These are phyloP conservation scores for Epizoanthus fatuus DNA, from an alignment of 92 coral and sea anemone species.

Conservation along the genomic window DNA sequence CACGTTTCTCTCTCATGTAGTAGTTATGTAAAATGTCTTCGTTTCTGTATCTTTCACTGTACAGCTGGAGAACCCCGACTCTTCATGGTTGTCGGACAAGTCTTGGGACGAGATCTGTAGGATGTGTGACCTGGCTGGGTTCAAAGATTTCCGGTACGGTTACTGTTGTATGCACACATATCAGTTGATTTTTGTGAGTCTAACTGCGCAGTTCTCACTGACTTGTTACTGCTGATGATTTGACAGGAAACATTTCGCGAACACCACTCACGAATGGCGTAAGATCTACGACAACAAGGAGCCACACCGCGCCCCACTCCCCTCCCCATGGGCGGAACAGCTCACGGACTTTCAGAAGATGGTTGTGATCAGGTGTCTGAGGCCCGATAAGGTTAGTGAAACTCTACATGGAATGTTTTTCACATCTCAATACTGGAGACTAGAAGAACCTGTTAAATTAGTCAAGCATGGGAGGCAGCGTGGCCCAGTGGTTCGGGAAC, in stretches of 20 bases:
- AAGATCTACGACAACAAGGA: constrained; percentile 99
- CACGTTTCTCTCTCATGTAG: background rate
- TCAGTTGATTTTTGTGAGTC: no score
- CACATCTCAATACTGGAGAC: background rate
- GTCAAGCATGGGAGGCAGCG: no score
- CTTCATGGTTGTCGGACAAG: constrained; percentile 98
- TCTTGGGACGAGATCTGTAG: constrained; percentile 99
- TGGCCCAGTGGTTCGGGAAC: no score
- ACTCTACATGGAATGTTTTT: background rate
- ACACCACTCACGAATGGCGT: constrained; percentile 95
- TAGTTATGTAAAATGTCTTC: background rate
- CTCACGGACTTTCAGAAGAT: constrained; percentile 98
- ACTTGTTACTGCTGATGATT: background rate
- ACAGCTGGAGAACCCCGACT: constrained; percentile 95
- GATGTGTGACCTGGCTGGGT: constrained; percentile 97
- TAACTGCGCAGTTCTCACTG: background rate
- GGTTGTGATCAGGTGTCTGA: constrained; percentile 96
- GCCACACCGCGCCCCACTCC: constrained; percentile 96
- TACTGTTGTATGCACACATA: background rate
- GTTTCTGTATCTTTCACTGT: background rate
- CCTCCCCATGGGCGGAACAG: constrained; percentile 96
- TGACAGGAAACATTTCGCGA: constrained; percentile 85
- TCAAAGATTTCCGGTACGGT: constrained; percentile 91
- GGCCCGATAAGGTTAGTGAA: constrained; percentile 95
- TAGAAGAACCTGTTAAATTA: background rate